Evolutionary conservation across 2,113 vertebrate species (phyloP).

Genomic region (Engystomops pustulosus): DNA sequence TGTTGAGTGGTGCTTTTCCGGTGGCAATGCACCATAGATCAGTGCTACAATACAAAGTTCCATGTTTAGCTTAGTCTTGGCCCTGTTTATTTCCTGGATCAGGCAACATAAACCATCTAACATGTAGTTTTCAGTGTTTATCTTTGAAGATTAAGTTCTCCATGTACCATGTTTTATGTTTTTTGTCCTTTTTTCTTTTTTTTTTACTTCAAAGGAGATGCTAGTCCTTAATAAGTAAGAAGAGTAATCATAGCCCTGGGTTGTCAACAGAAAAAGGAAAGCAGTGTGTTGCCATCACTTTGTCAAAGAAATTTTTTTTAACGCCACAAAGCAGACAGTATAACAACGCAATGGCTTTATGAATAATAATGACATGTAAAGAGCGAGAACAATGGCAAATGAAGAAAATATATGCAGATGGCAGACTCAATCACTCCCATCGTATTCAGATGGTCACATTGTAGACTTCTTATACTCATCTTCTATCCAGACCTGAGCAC

Average conservation of each 20-base stretch:
- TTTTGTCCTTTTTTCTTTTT: neutral
- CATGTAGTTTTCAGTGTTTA: neutral
- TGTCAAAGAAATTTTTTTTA: constrained; percentile 5
- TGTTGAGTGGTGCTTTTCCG: too few relatives aligned
- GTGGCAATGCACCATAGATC: neutral
- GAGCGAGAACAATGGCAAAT: neutral
- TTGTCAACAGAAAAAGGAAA: neutral
- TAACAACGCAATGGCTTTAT: neutral
- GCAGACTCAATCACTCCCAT: neutral
- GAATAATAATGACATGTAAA: neutral
- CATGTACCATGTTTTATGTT: neutral
- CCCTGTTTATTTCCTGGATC: neutral
- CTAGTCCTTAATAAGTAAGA: neutral
- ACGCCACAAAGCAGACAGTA: neutral
- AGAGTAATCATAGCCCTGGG: neutral
- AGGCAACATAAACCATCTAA: neutral
- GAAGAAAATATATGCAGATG: neutral
- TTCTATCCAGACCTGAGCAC: neutral
- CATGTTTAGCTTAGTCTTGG: neutral
- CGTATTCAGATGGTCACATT: neutral
- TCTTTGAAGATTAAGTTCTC: neutral
- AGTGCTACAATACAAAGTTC: neutral
- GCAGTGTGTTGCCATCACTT: constrained; percentile 5
- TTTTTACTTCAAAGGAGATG: neutral
- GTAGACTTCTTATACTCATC: neutral